These are phyloP conservation scores for Diplosoma virens DNA, from an alignment of 23 tunicate species.

Conservation along the genomic window DNA sequence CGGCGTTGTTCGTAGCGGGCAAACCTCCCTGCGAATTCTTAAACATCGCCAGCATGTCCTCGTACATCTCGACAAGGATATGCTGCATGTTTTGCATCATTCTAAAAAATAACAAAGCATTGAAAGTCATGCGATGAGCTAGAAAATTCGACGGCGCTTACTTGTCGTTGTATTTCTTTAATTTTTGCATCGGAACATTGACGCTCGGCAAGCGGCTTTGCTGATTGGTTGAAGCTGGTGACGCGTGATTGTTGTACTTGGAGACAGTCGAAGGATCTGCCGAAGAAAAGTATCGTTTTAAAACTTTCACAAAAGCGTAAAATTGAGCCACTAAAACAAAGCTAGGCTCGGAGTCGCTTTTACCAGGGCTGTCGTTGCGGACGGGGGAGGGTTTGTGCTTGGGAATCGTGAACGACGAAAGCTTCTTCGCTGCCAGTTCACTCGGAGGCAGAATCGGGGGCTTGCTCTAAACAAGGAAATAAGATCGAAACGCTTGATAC, in stretches of 20 bases:
- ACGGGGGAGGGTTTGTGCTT: constrained; percentile 45
- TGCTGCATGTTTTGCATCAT: constrained; percentile 69
- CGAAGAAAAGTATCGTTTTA: too few species aligned
- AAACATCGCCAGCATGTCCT: constrained; percentile 65
- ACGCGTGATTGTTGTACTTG: constrained; percentile 15
- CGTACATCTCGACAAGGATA: constrained; percentile 75
- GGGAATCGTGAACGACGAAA: constrained; percentile 61
- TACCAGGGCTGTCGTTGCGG: neutral
- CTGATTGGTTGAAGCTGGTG: neutral
- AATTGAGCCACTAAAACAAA: too few species aligned
- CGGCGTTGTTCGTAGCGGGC: neutral
- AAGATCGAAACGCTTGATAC: too few species aligned
- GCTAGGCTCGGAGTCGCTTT: too few species aligned
- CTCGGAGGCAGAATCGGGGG: neutral
- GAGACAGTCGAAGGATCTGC: neutral
- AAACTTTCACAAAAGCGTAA: too few species aligned
- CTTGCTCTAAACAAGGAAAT: too few species aligned
- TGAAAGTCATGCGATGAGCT: too few species aligned
- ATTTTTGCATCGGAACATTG: constrained; percentile 47
- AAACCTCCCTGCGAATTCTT: neutral
- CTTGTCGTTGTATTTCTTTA: constrained; percentile 82
- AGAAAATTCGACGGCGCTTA: too few species aligned
- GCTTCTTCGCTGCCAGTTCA: constrained; percentile 15
- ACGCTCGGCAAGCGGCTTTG: neutral
- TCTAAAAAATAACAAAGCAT: constrained; percentile 34